Base-by-base conservation (phyloP, 2,113 vertebrate genomes). In the Neolamprologus longior region DNA sequence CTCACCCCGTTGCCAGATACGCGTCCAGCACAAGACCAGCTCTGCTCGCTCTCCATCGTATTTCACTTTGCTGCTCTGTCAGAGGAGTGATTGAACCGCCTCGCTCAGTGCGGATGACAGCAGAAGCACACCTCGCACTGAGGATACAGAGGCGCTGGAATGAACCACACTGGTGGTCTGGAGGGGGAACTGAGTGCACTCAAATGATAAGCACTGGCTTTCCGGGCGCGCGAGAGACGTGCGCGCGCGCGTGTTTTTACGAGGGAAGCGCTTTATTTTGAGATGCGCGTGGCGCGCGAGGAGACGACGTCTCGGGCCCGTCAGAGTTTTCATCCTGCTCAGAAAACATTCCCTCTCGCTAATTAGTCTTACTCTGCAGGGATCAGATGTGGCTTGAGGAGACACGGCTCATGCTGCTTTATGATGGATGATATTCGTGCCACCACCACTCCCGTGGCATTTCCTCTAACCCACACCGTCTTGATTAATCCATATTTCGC, bases 1-100 rank as follows among this genome's bases (percentile, higher is more conserved):
- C 95, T 94, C 92, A 95, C 95, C 94, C 81, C 80, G 6, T 88
- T 58, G 84, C 78, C 86, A 88, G 78, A 47, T 85, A 24, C 11
- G 79, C 57, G 71, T 92, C 89, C 80, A 6, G 86, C 82, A 63
- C 15, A 11, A 73, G 68, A 50, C 52, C 61, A 24, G 71, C 50
- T 73, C 76, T 52, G 80, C 53, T 84, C 66, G 17, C 81, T 82
- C 85, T 24, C 83, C 89, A 91, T 90, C 83, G 45, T 86, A 37
- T 90, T 88, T 50, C 76, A 81, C 91, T 80, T 80, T 21, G 88
- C 82, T 11, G 90, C 9, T 80, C 50, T 31, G 83, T 17, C 61
- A 19, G 87, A 7, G 57, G 24, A 80, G 58, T 57, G 91, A 54
- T 4, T 19, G 90, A 89, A 24, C 7, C 58, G 87, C 80, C 53